These are phyloP conservation scores for Pentamera pediparva DNA, from an alignment of 53 echinoderm and acorn worm genomes.

Conservation along the genomic window DNA sequence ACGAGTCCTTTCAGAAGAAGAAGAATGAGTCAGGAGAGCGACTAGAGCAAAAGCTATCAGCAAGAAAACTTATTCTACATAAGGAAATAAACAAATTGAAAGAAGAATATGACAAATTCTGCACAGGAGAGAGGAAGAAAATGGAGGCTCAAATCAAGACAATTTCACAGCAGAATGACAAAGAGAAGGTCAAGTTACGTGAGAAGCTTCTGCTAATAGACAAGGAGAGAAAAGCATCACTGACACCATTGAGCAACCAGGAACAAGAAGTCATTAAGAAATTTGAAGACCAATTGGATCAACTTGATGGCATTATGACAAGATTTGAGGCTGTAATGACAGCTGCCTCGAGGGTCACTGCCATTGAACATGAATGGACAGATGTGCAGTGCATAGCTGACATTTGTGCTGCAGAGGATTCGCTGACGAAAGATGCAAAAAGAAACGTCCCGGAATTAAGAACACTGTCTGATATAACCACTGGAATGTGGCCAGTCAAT, in stretches of 20 bases:
- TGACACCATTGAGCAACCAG: not conserved
- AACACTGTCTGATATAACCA: no score
- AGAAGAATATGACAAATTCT: not conserved
- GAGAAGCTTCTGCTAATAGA: not conserved
- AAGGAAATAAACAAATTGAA: not conserved
- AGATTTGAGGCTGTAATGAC: not conserved
- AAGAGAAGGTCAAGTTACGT: not conserved
- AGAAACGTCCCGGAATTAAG: not conserved
- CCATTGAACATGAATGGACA: not conserved
- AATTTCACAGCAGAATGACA: not conserved
- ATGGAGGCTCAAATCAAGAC: not conserved
- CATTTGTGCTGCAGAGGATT: not conserved
- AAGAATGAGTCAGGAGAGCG: not conserved
- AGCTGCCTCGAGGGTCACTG: not conserved
- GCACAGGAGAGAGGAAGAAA: no score
- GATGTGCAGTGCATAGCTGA: not conserved
- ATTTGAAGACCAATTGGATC: not conserved
- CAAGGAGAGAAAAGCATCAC: not conserved
- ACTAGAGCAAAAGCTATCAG: not conserved
- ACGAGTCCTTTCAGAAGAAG: not conserved
- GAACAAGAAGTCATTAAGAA: not conserved
- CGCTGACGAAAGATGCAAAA: not conserved
- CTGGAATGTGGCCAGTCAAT: no score
- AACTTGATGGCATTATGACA: not conserved
- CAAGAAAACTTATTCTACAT: not conserved